Conservation (phyloP, 1,140 invertebrate genomes). For the Aleiodes sp. region DNA sequence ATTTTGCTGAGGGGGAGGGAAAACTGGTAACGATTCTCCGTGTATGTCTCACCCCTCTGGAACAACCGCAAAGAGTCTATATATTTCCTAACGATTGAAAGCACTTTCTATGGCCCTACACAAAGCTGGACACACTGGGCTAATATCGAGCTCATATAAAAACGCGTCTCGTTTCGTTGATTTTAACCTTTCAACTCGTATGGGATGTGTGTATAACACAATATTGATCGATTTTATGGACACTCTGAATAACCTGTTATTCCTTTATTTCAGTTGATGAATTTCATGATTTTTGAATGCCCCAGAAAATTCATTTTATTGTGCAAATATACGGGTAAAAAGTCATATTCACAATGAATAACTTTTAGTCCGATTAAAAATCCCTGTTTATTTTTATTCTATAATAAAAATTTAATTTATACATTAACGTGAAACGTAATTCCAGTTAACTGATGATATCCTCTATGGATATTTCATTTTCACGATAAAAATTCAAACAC, state of each 20-base stretch:
- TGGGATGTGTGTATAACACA: neutral
- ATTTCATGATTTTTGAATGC: neutral
- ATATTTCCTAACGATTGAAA: conserved; percentile 16
- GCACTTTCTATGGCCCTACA: neutral
- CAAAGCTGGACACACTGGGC: conserved; percentile 6
- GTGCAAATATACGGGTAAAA: no score
- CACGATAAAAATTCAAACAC: no score
- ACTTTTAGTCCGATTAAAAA: no score
- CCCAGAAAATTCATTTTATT: no score
- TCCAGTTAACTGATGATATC: no score
- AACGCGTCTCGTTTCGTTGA: neutral
- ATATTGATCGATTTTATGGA: neutral
- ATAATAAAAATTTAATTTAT: no score
- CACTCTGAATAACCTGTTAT: neutral
- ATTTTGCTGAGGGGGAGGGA: neutral
- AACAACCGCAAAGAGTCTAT: conserved; percentile 8
- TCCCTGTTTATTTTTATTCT: no score
- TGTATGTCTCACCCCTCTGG: neutral
- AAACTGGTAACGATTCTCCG: conserved; percentile 9
- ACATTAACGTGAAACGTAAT: no score
- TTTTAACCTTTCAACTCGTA: neutral
- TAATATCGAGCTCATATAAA: neutral
- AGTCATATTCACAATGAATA: no score
- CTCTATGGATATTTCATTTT: no score
- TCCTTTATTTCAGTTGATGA: neutral